Percentiles rank a stretch among this genome's conserved stretches.
These are phyloP conservation scores for Perca schrenkii DNA, from an alignment of 2,113 vertebrate genomes.

Conservation along the genomic window DNA sequence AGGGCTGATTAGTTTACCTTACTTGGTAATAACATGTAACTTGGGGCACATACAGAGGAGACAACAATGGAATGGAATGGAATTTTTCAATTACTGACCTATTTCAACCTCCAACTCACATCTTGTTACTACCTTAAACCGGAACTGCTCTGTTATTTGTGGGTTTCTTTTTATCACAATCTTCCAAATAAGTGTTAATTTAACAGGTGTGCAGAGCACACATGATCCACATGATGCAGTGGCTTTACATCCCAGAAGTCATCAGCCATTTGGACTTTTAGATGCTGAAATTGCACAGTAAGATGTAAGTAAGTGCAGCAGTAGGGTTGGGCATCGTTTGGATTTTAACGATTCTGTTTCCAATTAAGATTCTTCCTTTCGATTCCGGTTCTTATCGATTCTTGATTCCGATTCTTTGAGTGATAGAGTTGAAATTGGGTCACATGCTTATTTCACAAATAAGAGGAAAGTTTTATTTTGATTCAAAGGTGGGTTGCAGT, in stretches of 20 bases:
- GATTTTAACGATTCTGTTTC: too few species aligned
- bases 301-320: too few species aligned
- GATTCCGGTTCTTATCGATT: too few species aligned
- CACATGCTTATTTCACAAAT: too few species aligned
- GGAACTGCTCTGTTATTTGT: background rate
- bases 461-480: too few species aligned
- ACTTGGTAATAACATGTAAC: conserved; percentile 4
- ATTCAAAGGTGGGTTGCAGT: too few species aligned
- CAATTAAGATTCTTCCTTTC: too few species aligned
- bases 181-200: background rate
- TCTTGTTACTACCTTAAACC: background rate
- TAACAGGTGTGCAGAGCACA: background rate
- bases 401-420: too few species aligned
- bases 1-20: conserved; percentile 19
- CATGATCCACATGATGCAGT: background rate
- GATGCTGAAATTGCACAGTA: background rate
- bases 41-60: background rate
- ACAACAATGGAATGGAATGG: background rate
- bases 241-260: background rate
- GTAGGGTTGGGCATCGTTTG: too few species aligned
- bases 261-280: background rate
- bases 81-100: background rate
- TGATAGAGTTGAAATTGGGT: too few species aligned
- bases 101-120: background rate
- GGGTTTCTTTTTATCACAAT: background rate